Conservation (phyloP, 23 tunicate genomes). For the Styela clava region DNA sequence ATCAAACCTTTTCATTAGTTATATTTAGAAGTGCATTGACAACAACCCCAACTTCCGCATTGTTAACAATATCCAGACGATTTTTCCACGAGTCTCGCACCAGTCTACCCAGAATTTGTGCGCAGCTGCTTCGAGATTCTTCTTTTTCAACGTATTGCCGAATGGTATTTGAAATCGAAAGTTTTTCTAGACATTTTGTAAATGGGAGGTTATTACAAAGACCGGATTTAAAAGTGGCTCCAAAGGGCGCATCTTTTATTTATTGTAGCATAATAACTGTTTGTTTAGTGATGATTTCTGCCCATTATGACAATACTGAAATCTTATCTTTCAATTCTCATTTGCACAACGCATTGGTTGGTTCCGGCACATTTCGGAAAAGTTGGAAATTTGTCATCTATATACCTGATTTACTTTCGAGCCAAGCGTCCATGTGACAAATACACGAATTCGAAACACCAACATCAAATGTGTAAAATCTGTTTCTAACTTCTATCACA, state of each 20-base stretch:
- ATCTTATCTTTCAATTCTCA: too few species aligned
- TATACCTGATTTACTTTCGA: background rate
- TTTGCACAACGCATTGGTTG: too few species aligned
- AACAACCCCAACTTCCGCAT: constrained; percentile 49
- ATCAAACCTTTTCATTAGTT: constrained; percentile 36
- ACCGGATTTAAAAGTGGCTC: too few species aligned
- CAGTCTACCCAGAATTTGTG: constrained; percentile 63
- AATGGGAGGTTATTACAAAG: too few species aligned
- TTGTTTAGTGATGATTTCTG: too few species aligned
- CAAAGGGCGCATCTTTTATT: too few species aligned
- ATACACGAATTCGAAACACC: background rate
- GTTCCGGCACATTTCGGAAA: too few species aligned
- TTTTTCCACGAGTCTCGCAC: constrained; percentile 55
- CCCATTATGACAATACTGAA: too few species aligned
- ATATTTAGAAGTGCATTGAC: constrained; percentile 46
- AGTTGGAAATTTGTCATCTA: too few species aligned
- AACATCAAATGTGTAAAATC: background rate
- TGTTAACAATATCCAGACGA: constrained; percentile 41
- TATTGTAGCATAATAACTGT: too few species aligned
- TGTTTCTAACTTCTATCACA: background rate
- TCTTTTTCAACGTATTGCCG: constrained; percentile 31
- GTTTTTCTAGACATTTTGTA: constrained; percentile 41
- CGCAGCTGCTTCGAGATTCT: constrained; percentile 40
- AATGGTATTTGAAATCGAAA: constrained; percentile 35
- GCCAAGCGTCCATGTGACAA: constrained; percentile 35